Percentiles rank a stretch among this genome's conserved stretches.
phyloP scores from a whole-genome alignment of 2,113 vertebrate species.

The Dendropsophus ebraccatus region DNA sequence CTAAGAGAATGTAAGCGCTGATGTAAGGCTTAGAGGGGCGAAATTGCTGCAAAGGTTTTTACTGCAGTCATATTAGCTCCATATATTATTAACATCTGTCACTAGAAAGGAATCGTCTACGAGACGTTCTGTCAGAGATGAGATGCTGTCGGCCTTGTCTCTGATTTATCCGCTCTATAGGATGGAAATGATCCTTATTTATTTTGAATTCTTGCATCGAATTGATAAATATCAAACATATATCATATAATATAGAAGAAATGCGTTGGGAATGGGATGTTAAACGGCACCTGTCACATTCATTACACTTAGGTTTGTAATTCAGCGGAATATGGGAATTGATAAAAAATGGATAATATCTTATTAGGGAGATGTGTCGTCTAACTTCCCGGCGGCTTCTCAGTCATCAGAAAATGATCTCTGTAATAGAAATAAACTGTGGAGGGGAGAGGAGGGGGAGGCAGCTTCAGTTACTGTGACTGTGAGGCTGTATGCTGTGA shows the following conservation, averaged over 20 bases:
- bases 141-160: not conserved
- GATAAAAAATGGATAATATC: too few relatives aligned
- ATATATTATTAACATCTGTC: constrained; percentile 29
- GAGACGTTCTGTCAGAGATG: not conserved
- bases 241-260: not conserved
- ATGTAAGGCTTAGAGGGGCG: not conserved
- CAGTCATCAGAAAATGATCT: too few relatives aligned
- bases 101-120: not conserved
- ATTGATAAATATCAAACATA: not conserved
- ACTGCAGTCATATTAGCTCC: constrained; percentile 25
- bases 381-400: too few relatives aligned
- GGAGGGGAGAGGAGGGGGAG: too few relatives aligned
- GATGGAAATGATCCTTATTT: not conserved
- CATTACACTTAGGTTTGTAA: not conserved
- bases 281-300: not conserved
- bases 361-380: too few relatives aligned
- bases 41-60: constrained; percentile 9
- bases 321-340: too few relatives aligned
- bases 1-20: constrained; percentile 20
- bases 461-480: too few relatives aligned
- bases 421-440: too few relatives aligned
- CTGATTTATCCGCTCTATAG: not conserved
- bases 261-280: not conserved
- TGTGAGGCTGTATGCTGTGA: too few relatives aligned
- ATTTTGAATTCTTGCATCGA: not conserved